A percentile compares a stretch with the other conserved stretches of the same genome.
phyloP scores from a whole-genome alignment of 2,888 invertebrate species.

The Neoitamus cyanurus region DNA sequence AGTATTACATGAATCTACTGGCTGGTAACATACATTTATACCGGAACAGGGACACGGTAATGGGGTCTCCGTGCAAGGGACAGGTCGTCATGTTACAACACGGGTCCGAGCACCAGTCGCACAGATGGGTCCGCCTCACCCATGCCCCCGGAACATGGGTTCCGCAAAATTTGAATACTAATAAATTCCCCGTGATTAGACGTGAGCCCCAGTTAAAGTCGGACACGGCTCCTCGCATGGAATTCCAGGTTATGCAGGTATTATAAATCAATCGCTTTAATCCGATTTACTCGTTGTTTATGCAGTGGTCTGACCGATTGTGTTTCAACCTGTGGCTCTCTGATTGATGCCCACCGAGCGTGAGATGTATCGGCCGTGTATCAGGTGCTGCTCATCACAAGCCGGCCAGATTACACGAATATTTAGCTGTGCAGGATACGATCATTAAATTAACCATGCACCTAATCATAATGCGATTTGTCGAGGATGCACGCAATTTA shows the following conservation, averaged over 20 bases:
- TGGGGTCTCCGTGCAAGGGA: neutral
- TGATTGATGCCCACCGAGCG: neutral
- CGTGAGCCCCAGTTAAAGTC: constrained; percentile 4
- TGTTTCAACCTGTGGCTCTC: constrained; percentile 27
- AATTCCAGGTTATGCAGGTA: constrained; percentile 29
- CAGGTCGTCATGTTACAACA: constrained; percentile 16
- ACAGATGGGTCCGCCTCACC: neutral
- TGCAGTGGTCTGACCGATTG: constrained; percentile 13
- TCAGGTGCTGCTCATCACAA: neutral
- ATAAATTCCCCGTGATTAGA: constrained; percentile 34
- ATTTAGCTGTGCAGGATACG: neutral
- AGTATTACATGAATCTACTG: constrained; percentile 17
- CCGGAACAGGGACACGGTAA: neutral
- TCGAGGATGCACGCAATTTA: neutral
- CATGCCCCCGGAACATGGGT: neutral
- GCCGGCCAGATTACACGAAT: neutral
- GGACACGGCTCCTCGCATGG: neutral
- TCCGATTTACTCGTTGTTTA: constrained; percentile 40
- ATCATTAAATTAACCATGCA: neutral
- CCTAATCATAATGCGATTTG: neutral
- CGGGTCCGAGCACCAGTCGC: neutral
- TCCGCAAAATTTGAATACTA: constrained; percentile 10
- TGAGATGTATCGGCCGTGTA: neutral
- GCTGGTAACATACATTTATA: neutral
- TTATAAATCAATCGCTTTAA: constrained; percentile 38